phyloP scores from a whole-genome alignment of 2,888 invertebrate species.

The Apodemia hepburni region DNA sequence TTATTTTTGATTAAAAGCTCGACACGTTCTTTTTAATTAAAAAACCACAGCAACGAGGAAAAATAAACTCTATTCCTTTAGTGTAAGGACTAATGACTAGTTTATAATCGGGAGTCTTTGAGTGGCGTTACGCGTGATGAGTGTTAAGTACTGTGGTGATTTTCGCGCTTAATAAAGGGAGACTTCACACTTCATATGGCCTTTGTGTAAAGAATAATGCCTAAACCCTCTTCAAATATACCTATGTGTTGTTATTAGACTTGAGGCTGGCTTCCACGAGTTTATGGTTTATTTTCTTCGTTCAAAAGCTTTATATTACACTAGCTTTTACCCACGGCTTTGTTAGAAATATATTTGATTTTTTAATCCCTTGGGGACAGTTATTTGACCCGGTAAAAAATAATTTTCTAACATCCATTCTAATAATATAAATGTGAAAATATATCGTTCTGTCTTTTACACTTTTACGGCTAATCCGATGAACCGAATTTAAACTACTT shows the following conservation, averaged over 20 bases:
- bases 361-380: too few species aligned
- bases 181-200: slow-evolving; percentile 27
- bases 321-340: too few species aligned
- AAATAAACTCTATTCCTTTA: slow-evolving; percentile 2
- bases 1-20: slow-evolving; percentile 12
- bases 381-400: too few species aligned
- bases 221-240: slow-evolving; percentile 15
- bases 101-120: slow-evolving; percentile 14
- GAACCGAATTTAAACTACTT: too few species aligned
- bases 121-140: slow-evolving; percentile 30
- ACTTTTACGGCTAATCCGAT: too few species aligned
- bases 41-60: background rate
- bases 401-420: too few species aligned
- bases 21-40: slow-evolving; percentile 13
- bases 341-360: too few species aligned
- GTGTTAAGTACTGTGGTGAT: slow-evolving; percentile 29
- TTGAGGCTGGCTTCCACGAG: background rate
- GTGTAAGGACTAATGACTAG: slow-evolving; percentile 1
- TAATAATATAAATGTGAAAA: too few species aligned
- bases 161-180: slow-evolving; percentile 27
- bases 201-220: slow-evolving; percentile 21
- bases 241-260: background rate
- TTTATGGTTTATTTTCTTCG: too few species aligned
- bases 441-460: too few species aligned
- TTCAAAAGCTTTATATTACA: too few species aligned